Evolutionary conservation across 1,140 invertebrate species (phyloP), one percentile per base, ranked within the genome.

Genomic region (Drosophila bocqueti): DNA sequence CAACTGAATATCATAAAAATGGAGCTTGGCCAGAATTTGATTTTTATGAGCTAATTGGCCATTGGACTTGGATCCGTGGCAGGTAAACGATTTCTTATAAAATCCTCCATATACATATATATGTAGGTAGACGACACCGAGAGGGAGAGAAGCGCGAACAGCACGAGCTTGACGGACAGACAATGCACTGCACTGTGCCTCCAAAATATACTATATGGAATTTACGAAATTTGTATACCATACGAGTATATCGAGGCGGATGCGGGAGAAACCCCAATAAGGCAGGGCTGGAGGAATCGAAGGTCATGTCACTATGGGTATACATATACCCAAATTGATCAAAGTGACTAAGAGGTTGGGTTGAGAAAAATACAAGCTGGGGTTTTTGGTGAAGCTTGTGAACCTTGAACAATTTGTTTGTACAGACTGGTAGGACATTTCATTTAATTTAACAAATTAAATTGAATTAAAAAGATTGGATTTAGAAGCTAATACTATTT

Each of bases 21-120:
- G 63, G 83, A 81, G 71, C 54, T 73, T 60, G 69, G 59, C 79
- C 81, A 90, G 89, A 90, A 77, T 85, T 89, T 90, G 81, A 89
- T 90, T 90, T 90, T 89, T 89, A 89, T 90, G 85, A 83, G 76
- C 78, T 80, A 89, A 89, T 89, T 74, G 83, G 68, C 78, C 67
- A 79, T 83, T 74, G 76, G 63, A 62, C 46, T 61, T 40, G 60
- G 63, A 63, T 55, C 50, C 57, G 40, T 54, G 67, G 42, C 81
- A 80, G 71, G 65, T 76, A 90, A 74, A 40, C 68, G 71, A 38
- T 73, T 74, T 74, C 55, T 49, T 73, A 74, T 61, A 61, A 61
- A 74, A 52, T 45, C 45, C 34, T 6, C 36, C 40, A 43, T 18
- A n/a, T 8, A 21, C n/a, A n/a, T n/a, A n/a, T n/a, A n/a, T n/a